Conservation (phyloP, 2,888 invertebrate species). For the Watsonalla cultraria region DNA sequence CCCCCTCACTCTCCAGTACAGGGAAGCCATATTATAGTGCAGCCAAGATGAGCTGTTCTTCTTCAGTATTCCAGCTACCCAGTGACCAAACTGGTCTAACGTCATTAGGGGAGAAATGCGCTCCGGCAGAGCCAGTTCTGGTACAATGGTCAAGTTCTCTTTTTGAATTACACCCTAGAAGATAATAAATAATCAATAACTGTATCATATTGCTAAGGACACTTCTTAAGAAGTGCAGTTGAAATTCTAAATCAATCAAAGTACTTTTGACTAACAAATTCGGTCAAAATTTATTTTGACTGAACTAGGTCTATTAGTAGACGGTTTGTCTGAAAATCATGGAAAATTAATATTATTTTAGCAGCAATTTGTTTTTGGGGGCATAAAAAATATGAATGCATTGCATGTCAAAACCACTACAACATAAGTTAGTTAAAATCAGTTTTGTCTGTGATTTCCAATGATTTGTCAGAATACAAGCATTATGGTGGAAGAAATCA, state of each 20-base stretch:
- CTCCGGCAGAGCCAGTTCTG: conserved; percentile 44
- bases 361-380: too few species aligned
- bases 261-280: neutral
- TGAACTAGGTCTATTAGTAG: too few species aligned
- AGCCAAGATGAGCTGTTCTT: conserved; percentile 87
- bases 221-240: too few species aligned
- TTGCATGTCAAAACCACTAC: too few species aligned
- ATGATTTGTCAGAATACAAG: too few species aligned
- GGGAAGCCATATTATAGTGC: conserved; percentile 87
- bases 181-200: conserved; percentile 1
- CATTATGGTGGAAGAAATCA: too few species aligned
- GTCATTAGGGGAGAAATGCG: conserved; percentile 48
- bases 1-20: conserved; percentile 88
- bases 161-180: conserved; percentile 57
- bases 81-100: conserved; percentile 76
- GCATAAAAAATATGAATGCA: too few species aligned
- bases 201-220: neutral
- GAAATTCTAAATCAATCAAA: neutral
- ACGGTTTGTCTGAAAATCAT: too few species aligned
- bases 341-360: too few species aligned
- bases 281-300: neutral
- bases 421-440: too few species aligned
- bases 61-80: conserved; percentile 79
- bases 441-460: too few species aligned
- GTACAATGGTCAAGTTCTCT: conserved; percentile 47